Evolutionary conservation across 2,113 vertebrate species (phyloP).

Genomic region (Formicarius rufipectus): DNA sequence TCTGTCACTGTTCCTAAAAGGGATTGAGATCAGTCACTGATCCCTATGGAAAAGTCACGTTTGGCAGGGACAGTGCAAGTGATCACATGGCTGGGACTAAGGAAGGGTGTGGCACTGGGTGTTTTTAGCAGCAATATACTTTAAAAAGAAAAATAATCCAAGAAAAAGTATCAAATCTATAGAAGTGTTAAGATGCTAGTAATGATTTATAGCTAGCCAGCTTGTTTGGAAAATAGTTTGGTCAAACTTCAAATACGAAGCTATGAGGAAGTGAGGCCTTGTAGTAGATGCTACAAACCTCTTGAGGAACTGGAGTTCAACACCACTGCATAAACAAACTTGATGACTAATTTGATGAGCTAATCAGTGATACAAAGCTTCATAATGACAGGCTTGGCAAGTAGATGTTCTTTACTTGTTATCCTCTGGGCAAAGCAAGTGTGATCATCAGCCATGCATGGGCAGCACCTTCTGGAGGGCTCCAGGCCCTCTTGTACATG

Average conservation of each 20-base stretch:
- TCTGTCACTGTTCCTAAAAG: not conserved
- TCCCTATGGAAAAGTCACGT: not conserved
- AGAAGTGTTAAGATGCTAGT: not conserved
- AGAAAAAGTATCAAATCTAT: not conserved
- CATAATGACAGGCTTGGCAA: not conserved
- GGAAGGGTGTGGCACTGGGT: rapidly evolving
- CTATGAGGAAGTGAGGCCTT: not conserved
- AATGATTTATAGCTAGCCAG: not conserved
- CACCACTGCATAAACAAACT: not conserved
- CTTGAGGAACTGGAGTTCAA: not conserved
- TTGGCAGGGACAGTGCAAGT: not conserved
- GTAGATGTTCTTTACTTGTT: not conserved
- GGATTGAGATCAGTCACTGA: not conserved
- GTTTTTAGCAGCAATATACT: not conserved
- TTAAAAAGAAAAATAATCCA: not conserved
- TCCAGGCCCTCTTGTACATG: not conserved
- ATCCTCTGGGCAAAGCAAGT: not conserved
- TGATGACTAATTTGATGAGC: not conserved
- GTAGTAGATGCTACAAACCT: not conserved
- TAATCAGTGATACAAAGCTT: not conserved
- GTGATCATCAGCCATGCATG: not conserved
- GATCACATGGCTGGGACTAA: not conserved
- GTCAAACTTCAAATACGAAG: not conserved
- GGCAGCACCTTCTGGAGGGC: not conserved
- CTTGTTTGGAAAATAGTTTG: not conserved